These are phyloP conservation scores for Spermophilus dauricus DNA, from an alignment of 2,113 vertebrate genomes.

Conservation along the genomic window DNA sequence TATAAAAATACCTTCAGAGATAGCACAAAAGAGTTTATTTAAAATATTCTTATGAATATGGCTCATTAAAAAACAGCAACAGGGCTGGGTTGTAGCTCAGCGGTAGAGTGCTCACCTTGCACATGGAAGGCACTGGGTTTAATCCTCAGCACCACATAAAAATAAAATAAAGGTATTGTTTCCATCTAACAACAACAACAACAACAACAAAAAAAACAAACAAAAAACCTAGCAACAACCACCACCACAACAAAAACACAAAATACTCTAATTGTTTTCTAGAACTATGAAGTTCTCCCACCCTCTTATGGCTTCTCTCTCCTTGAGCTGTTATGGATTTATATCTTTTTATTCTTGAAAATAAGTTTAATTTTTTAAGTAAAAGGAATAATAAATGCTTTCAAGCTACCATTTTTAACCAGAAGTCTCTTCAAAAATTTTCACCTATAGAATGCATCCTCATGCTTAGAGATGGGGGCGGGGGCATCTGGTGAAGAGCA, in stretches of 20 bases:
- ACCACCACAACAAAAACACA: neutral
- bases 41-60: neutral
- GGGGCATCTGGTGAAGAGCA: neutral
- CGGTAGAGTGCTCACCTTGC: too few relatives aligned
- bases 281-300: neutral
- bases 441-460: neutral
- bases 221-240: neutral
- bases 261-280: neutral
- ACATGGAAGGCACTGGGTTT: too few relatives aligned
- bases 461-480: neutral
- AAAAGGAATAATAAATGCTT: neutral
- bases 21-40: neutral
- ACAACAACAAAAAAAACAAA: neutral
- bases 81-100: too few relatives aligned
- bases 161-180: too few relatives aligned
- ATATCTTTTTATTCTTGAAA: neutral
- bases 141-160: too few relatives aligned
- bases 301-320: neutral
- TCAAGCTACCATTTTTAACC: neutral
- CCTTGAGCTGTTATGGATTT: neutral
- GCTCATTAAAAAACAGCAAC: too few relatives aligned
- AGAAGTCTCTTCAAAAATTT: neutral
- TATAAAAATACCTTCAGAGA: neutral
- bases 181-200: too few relatives aligned
- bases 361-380: neutral